Evolutionary conservation across 2,797 vertebrate species (phyloP).

Genomic region (Pseudochromis fuscus): DNA sequence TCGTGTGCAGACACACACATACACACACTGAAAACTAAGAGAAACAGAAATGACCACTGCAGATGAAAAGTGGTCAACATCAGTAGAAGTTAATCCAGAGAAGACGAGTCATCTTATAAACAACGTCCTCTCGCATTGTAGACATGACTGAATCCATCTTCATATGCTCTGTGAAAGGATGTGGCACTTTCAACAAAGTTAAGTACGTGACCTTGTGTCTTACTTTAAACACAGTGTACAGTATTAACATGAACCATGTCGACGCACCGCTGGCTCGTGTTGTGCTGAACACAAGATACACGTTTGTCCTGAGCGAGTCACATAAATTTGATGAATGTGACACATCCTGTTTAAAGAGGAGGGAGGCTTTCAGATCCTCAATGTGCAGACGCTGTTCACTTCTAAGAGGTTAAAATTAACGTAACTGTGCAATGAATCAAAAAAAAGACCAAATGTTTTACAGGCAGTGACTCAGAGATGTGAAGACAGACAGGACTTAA

Average conservation of each 20-base stretch:
- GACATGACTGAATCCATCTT: slow-evolving; percentile 43
- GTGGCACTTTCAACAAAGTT: slow-evolving; percentile 55
- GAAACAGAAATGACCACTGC: slow-evolving; percentile 19
- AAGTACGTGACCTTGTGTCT: slow-evolving; percentile 22
- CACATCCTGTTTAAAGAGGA: slow-evolving; percentile 56
- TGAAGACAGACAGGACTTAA: background rate
- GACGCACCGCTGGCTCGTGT: slow-evolving; percentile 15
- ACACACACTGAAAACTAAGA: slow-evolving; percentile 10
- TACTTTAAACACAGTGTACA: slow-evolving; percentile 40
- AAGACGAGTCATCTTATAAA: slow-evolving; percentile 52
- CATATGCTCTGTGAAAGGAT: slow-evolving; percentile 49
- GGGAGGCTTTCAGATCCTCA: slow-evolving; percentile 47
- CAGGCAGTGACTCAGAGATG: background rate
- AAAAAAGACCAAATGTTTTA: slow-evolving; percentile 16
- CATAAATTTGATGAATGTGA: slow-evolving; percentile 50
- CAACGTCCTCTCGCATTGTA: slow-evolving; percentile 25
- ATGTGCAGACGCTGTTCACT: background rate
- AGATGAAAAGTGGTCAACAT: slow-evolving; percentile 46
- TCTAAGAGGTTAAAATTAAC: slow-evolving; percentile 13
- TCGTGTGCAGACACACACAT: background rate
- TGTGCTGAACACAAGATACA: slow-evolving; percentile 13
- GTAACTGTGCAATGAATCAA: background rate
- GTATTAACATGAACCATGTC: slow-evolving; percentile 34
- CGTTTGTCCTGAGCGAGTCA: background rate
- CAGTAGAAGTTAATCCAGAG: slow-evolving; percentile 50